Conservation (phyloP, 2,113 vertebrate species). For the Narcine bancroftii region DNA sequence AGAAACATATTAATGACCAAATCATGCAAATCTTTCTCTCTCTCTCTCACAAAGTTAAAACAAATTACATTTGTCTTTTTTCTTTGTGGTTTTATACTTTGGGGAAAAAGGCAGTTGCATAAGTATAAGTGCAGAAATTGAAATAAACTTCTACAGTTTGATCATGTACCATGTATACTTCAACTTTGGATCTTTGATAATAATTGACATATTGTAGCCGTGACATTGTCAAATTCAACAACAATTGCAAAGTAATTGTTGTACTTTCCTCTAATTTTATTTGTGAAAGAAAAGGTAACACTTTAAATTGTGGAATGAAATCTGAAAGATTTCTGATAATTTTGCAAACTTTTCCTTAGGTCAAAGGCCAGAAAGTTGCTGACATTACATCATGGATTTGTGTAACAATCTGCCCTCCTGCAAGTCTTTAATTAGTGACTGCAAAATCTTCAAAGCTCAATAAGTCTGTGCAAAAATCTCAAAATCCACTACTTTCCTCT, state of each 20-base stretch:
- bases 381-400: too few relatives aligned
- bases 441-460: too few relatives aligned
- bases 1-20: not conserved
- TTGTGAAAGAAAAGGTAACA: not conserved
- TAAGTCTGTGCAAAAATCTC: too few relatives aligned
- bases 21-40: not conserved
- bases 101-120: not conserved
- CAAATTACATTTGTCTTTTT: not conserved
- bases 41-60: not conserved
- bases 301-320: not conserved
- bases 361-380: too few relatives aligned
- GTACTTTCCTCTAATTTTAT: not conserved
- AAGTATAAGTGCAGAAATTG: not conserved
- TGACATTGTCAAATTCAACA: not conserved
- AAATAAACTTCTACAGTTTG: not conserved
- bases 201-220: not conserved
- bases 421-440: too few relatives aligned
- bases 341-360: too few relatives aligned
- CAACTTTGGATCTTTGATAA: too few relatives aligned
- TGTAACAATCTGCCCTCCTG: too few relatives aligned
- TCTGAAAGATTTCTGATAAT: not conserved
- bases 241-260: not conserved
- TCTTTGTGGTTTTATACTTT: not conserved
- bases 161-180: not conserved
- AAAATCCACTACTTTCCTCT: too few relatives aligned